Conservation (phyloP, 2,888 invertebrate genomes). For the Megamerina dolium region DNA sequence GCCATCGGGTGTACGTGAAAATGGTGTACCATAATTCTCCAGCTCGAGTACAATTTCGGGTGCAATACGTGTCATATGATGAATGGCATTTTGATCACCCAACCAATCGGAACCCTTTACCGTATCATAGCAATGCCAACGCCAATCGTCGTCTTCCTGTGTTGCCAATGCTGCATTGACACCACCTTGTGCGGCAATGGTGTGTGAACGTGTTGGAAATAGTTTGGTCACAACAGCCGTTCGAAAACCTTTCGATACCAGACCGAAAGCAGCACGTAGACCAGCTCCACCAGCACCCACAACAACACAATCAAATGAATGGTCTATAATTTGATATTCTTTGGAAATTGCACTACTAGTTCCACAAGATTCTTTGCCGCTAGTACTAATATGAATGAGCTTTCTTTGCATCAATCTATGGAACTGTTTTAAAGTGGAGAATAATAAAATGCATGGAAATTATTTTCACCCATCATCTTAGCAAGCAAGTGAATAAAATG, state of each 20-base stretch:
- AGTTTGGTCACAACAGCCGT: conserved; percentile 95
- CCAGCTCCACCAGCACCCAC: conserved; percentile 97
- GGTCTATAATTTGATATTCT: conserved; percentile 90
- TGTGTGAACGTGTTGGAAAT: conserved; percentile 96
- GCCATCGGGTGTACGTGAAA: conserved; percentile 88
- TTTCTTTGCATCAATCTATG: neutral
- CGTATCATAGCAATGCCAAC: conserved; percentile 96
- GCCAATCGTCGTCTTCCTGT: conserved; percentile 90
- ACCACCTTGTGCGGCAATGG: conserved; percentile 97
- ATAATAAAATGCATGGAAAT: no score
- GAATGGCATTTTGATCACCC: conserved; percentile 96
- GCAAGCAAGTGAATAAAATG: no score
- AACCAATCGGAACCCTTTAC: conserved; percentile 98
- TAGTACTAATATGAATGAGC: neutral
- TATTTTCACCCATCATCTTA: no score
- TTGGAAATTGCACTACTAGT: conserved; percentile 43
- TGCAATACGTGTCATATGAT: conserved; percentile 91
- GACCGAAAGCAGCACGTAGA: conserved; percentile 89
- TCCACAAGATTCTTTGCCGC: neutral
- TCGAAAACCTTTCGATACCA: conserved; percentile 89
- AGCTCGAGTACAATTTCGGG: conserved; percentile 80
- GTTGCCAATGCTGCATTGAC: conserved; percentile 94
- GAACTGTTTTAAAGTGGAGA: no score
- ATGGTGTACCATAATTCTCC: conserved; percentile 93
- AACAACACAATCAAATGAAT: conserved; percentile 92